phyloP scores from a whole-genome alignment of 1,140 invertebrate species.

The Teleopsis dalmanni region DNA sequence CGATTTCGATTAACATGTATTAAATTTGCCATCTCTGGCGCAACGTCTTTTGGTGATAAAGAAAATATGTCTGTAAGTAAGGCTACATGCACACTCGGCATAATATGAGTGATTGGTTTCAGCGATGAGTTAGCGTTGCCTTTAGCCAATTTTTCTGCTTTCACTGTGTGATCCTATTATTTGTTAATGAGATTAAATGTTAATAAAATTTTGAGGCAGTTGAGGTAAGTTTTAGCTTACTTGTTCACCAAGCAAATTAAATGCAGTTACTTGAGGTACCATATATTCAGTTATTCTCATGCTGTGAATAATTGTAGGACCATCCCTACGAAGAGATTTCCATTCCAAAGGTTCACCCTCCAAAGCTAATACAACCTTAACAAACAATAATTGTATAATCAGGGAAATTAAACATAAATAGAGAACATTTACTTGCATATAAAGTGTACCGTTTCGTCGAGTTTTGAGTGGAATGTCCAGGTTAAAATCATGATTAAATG shows the following conservation, averaged over 20 bases:
- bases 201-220: background rate
- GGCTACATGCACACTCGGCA: constrained; percentile 52
- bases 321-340: constrained; percentile 48
- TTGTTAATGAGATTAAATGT: background rate
- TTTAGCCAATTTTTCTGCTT: background rate
- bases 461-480: constrained; percentile 62
- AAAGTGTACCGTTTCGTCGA: constrained; percentile 68
- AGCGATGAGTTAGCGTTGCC: background rate
- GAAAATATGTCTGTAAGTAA: constrained; percentile 55
- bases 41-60: constrained; percentile 51
- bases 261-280: constrained; percentile 63
- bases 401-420: background rate
- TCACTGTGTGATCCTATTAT: constrained; percentile 5
- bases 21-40: constrained; percentile 51
- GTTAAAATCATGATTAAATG: constrained; percentile 48
- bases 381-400: background rate
- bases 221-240: constrained; percentile 35
- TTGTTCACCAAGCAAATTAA: constrained; percentile 63
- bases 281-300: constrained; percentile 60
- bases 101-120: constrained; percentile 51
- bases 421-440: constrained; percentile 52
- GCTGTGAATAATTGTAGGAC: constrained; percentile 50
- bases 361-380: constrained; percentile 45
- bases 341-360: constrained; percentile 48
- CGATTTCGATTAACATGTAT: constrained; percentile 54